A percentile compares a stretch with the other conserved stretches of the same genome.
Conservation (phyloP, 2,888 invertebrate species). For the Protodeltote pygarga region DNA sequence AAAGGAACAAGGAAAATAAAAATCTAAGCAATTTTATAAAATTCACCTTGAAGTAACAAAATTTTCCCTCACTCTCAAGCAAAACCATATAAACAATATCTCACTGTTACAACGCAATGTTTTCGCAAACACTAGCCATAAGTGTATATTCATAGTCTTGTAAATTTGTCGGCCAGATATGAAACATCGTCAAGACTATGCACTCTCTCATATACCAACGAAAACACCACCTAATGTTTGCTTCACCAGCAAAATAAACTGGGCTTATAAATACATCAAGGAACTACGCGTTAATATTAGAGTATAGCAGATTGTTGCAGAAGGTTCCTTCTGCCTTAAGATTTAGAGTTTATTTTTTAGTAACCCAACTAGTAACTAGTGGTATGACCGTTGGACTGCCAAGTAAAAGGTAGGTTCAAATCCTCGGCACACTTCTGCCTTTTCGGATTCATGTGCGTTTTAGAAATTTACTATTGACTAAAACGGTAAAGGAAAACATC, state of each 20-base stretch:
- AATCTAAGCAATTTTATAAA: constrained; percentile 3
- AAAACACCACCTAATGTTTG: constrained; percentile 40
- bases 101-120: constrained; percentile 3
- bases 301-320: not conserved
- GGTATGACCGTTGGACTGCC: too few relatives aligned
- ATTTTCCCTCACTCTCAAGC: constrained; percentile 2
- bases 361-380: too few relatives aligned
- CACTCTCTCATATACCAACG: constrained; percentile 28
- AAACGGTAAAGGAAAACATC: too few relatives aligned
- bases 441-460: too few relatives aligned
- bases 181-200: constrained; percentile 20
- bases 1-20: not conserved
- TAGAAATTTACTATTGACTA: too few relatives aligned
- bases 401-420: too few relatives aligned
- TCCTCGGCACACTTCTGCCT: too few relatives aligned
- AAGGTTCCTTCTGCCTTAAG: constrained; percentile 9
- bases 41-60: constrained; percentile 9
- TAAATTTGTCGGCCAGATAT: constrained; percentile 26
- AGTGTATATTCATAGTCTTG: constrained; percentile 23
- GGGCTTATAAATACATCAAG: constrained; percentile 40
- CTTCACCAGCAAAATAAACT: constrained; percentile 32
- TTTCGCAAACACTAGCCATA: constrained; percentile 1
- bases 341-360: too few relatives aligned
- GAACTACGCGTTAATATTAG: constrained; percentile 18
- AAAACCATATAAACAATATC: too few relatives aligned